phyloP scores from a whole-genome alignment of 2,113 vertebrate species.

The Lophius piscatorius region DNA sequence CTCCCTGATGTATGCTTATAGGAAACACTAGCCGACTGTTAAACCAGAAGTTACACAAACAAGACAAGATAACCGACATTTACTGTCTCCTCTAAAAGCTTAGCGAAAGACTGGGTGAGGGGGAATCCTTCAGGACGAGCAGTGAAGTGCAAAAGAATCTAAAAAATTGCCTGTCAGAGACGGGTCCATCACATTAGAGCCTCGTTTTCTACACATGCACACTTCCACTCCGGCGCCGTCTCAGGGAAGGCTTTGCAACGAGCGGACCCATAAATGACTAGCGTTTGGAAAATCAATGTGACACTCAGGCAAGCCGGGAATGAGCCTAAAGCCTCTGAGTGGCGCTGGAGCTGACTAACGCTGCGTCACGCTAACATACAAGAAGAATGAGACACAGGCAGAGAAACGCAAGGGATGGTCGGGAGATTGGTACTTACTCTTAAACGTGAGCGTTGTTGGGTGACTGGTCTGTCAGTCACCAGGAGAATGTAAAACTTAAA shows the following conservation, averaged over 20 bases:
- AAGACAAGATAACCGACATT: constrained; percentile 2
- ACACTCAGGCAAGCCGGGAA: constrained; percentile 48
- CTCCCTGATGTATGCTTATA: neutral
- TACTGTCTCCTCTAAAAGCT: constrained; percentile 9
- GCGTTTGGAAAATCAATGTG: constrained; percentile 66
- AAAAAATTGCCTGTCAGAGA: constrained; percentile 26
- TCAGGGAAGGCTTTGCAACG: constrained; percentile 33
- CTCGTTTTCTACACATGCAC: constrained; percentile 4
- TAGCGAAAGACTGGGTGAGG: constrained; percentile 1
- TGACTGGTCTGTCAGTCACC: no score
- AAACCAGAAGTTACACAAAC: constrained; percentile 16
- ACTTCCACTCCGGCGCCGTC: constrained; percentile 13
- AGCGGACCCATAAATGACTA: constrained; percentile 54
- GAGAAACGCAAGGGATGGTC: constrained; percentile 2
- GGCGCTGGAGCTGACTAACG: constrained; percentile 59
- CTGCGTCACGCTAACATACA: constrained; percentile 19
- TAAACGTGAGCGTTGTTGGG: no score
- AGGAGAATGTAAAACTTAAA: no score
- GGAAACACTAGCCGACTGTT: no score
- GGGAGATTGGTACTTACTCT: constrained; percentile 1
- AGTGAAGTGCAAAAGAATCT: constrained; percentile 4
- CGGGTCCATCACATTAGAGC: constrained; percentile 16
- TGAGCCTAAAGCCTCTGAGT: constrained; percentile 55
- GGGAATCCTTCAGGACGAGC: constrained; percentile 14
- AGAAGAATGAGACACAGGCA: constrained; percentile 25